Percentiles rank a stretch among this genome's conserved stretches.
Conservation (phyloP, 2,113 vertebrate genomes). For the Vireo altiloquus region DNA sequence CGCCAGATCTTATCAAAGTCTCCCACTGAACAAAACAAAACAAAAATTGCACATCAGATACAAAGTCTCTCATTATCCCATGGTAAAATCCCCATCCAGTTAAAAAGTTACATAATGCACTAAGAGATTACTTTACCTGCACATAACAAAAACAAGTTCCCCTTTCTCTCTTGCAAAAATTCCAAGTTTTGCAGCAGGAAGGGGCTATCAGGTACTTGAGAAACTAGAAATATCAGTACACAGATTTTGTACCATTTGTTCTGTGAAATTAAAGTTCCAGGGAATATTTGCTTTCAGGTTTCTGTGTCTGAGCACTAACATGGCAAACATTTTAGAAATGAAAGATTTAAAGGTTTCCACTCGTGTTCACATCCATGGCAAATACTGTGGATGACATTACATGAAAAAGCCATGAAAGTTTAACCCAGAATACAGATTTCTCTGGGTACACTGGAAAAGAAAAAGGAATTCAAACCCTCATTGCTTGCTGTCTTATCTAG, state of each 20-base stretch:
- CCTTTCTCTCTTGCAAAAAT: neutral
- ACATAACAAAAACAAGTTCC: neutral
- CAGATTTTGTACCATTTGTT: neutral
- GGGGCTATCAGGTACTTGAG: neutral
- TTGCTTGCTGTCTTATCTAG: neutral
- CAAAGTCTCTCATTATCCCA: neutral
- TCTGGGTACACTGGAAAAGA: neutral
- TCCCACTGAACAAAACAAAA: constrained; percentile 81
- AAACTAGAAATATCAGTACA: neutral
- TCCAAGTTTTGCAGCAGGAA: neutral
- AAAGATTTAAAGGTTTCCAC: neutral
- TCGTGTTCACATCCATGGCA: neutral
- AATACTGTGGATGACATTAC: neutral
- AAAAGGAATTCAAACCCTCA: neutral
- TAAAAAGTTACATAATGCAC: constrained; percentile 1
- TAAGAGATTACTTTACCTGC: neutral
- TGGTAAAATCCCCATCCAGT: neutral
- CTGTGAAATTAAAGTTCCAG: neutral
- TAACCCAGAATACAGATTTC: neutral
- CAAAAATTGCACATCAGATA: constrained; percentile 5
- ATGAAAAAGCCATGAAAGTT: neutral
- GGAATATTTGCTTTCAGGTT: neutral
- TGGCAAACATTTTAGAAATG: neutral
- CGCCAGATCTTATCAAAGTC: constrained; percentile 99
- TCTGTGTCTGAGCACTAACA: neutral